Percentiles rank a stretch among this genome's conserved stretches.
Evolutionary conservation across 23 tunicate genomes (phyloP).

Genomic region (Diplosoma virens): DNA sequence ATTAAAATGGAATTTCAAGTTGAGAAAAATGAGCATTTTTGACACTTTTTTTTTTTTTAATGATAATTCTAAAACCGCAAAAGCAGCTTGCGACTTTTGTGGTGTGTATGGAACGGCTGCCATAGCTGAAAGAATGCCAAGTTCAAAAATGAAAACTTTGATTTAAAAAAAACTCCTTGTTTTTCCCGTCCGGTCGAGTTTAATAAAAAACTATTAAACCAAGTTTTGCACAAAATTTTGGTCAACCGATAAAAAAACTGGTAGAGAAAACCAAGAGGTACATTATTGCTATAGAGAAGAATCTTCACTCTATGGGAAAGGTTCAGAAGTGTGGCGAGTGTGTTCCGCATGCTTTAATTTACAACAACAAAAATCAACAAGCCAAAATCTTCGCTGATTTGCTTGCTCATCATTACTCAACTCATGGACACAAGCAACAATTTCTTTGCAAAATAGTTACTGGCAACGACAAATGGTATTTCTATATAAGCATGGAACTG

Average conservation of each 20-base stretch:
- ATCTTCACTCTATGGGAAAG: not conserved
- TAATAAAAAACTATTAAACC: not conserved
- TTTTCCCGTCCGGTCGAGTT: not conserved
- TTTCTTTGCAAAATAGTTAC: not conserved
- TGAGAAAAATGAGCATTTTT: no score
- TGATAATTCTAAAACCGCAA: not conserved
- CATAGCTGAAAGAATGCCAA: not conserved
- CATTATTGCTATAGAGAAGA: not conserved
- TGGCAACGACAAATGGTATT: no score
- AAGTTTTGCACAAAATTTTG: no score
- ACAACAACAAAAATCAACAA: no score
- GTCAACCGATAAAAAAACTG: not conserved
- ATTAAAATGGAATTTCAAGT: no score
- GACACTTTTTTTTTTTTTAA: no score
- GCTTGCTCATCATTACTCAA: not conserved
- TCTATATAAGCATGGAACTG: no score
- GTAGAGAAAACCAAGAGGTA: not conserved
- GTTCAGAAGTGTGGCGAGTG: not conserved
- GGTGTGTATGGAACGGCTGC: not conserved
- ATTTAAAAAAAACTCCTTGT: not conserved
- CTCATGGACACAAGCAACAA: not conserved
- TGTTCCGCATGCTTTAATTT: not conserved
- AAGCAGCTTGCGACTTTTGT: not conserved
- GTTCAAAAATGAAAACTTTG: no score
- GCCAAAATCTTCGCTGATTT: not conserved